Conservation (phyloP, 2,888 invertebrate genomes). For the Sinohyriopsis cumingii region DNA sequence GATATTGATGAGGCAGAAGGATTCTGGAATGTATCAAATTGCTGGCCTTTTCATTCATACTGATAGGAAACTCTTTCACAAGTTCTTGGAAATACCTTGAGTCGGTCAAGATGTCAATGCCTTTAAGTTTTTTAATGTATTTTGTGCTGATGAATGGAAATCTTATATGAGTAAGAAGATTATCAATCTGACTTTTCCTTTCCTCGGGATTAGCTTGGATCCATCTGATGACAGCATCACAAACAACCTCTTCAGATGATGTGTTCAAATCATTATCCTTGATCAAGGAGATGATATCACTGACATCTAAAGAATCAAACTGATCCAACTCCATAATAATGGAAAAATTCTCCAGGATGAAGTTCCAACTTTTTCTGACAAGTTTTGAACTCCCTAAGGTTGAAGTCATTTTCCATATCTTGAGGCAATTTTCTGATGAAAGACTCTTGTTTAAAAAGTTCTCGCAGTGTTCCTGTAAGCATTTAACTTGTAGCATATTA, state of each 20-base stretch:
- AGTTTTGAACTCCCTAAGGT: constrained; percentile 82
- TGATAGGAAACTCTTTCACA: constrained; percentile 7
- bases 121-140: constrained; percentile 33
- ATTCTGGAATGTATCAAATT: not conserved
- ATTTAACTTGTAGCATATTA: constrained; percentile 87
- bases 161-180: constrained; percentile 35
- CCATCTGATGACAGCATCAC: constrained; percentile 83
- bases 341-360: constrained; percentile 75
- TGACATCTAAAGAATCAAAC: constrained; percentile 76
- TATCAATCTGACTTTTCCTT: constrained; percentile 20
- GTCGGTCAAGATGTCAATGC: constrained; percentile 16
- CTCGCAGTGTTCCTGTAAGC: constrained; percentile 85
- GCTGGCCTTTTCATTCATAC: not conserved
- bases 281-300: constrained; percentile 84
- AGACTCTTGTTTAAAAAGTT: constrained; percentile 80
- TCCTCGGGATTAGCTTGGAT: constrained; percentile 75
- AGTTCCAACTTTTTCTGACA: constrained; percentile 80
- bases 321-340: constrained; percentile 40
- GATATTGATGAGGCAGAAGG: constrained; percentile 19
- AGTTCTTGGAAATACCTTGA: constrained; percentile 11
- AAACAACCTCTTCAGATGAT: constrained; percentile 86
- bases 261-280: constrained; percentile 88
- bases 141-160: constrained; percentile 37
- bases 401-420: constrained; percentile 86
- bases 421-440: constrained; percentile 85